phyloP scores from a whole-genome alignment of 2,797 vertebrate genomes.

The Lacerta agilis region DNA sequence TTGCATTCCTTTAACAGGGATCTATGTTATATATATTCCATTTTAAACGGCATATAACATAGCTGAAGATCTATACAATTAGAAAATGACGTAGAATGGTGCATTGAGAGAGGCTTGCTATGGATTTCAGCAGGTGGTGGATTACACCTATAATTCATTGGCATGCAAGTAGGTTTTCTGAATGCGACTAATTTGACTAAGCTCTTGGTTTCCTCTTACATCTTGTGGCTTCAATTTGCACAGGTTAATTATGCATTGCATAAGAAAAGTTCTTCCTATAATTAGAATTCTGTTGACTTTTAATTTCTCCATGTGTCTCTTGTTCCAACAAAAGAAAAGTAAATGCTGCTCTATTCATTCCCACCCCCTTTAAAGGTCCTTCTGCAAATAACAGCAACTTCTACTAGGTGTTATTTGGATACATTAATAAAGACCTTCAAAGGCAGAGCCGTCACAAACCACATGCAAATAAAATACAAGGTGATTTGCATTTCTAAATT shows the following conservation, averaged over 20 bases:
- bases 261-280: slow-evolving; percentile 34
- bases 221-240: slow-evolving; percentile 16
- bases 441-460: slow-evolving; percentile 38
- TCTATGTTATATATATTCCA: neutral
- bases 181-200: slow-evolving; percentile 9
- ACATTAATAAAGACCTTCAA: slow-evolving; percentile 33
- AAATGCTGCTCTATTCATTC: slow-evolving; percentile 24
- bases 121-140: neutral
- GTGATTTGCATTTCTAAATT: slow-evolving; percentile 49
- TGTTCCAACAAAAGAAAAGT: slow-evolving; percentile 25
- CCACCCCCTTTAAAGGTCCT: neutral
- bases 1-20: neutral
- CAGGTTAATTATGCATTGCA: slow-evolving; percentile 42
- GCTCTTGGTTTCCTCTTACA: slow-evolving; percentile 3
- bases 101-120: neutral
- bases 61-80: neutral
- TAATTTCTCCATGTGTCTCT: slow-evolving; percentile 40
- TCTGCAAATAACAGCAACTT: slow-evolving; percentile 17
- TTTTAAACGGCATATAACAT: neutral
- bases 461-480: slow-evolving; percentile 11
- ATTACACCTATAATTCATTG: neutral
- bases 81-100: neutral
- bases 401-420: slow-evolving; percentile 42
- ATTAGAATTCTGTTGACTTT: slow-evolving; percentile 51
- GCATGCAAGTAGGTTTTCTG: neutral